These are phyloP conservation scores for Rhynchomys soricoides DNA, from an alignment of 2,113 vertebrate genomes.

Conservation along the genomic window DNA sequence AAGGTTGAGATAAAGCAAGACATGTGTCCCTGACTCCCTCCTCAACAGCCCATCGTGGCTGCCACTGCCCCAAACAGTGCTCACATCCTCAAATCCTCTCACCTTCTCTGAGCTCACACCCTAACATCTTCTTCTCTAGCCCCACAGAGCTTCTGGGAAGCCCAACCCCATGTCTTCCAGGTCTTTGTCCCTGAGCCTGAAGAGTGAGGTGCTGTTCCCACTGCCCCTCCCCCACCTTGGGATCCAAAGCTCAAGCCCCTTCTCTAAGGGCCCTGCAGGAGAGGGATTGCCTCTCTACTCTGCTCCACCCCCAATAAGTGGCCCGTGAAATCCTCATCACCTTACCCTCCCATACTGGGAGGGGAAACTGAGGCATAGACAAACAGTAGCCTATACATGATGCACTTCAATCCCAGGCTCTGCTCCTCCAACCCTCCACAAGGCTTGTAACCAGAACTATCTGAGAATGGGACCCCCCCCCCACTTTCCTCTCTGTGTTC, in stretches of 20 bases:
- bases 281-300: not conserved
- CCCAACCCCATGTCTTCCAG: not conserved
- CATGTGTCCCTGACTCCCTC: not conserved
- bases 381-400: not conserved
- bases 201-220: not conserved
- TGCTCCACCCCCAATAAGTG: not conserved
- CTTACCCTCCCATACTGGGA: not conserved
- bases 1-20: not conserved
- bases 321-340: not conserved
- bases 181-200: constrained; percentile 23
- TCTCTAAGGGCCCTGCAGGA: not conserved
- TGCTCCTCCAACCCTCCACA: not conserved
- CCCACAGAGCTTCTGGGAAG: not conserved
- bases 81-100: not conserved
- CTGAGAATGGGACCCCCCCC: constrained; percentile 36
- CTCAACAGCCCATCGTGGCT: not conserved
- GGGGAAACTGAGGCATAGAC: constrained; percentile 58
- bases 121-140: not conserved
- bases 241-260: not conserved
- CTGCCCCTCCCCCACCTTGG: not conserved
- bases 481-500: constrained; percentile 56
- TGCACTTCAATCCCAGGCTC: not conserved
- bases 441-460: not conserved
- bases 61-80: not conserved
- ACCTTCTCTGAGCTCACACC: not conserved